phyloP scores from a whole-genome alignment of 1,140 invertebrate species.

The Streblospio benedicti region DNA sequence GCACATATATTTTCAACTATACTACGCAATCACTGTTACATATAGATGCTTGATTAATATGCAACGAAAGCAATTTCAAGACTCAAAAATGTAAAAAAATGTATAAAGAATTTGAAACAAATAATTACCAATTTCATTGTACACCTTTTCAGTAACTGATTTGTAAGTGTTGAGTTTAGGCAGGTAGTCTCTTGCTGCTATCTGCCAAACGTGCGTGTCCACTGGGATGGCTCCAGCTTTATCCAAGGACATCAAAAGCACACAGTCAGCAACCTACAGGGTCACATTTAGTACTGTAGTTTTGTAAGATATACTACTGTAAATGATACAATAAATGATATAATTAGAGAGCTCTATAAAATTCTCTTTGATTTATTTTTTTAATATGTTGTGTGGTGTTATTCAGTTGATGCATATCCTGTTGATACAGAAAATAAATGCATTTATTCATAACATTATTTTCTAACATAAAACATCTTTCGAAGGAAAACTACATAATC shows the following conservation, averaged over 20 bases:
- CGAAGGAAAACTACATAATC: background rate
- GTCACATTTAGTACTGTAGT: slow-evolving; percentile 12
- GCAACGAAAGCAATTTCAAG: background rate
- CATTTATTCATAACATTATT: background rate
- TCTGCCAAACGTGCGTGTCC: slow-evolving; percentile 93
- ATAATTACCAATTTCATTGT: slow-evolving; percentile 65
- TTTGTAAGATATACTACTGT: slow-evolving; percentile 6
- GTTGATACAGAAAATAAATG: background rate
- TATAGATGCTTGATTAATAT: background rate
- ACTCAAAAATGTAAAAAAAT: background rate
- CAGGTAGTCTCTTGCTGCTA: slow-evolving; percentile 72
- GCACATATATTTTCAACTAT: background rate
- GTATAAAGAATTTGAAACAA: background rate
- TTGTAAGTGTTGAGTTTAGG: slow-evolving; percentile 69
- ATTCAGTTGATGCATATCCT: background rate
- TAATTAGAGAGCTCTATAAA: background rate
- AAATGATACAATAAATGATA: slow-evolving; percentile 5
- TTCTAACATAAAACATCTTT: background rate
- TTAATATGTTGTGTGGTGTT: background rate
- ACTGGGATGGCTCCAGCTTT: slow-evolving; percentile 83
- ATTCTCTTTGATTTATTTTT: background rate
- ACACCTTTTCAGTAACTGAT: slow-evolving; percentile 71
- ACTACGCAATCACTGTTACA: background rate
- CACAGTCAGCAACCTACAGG: slow-evolving; percentile 87
- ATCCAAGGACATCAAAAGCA: slow-evolving; percentile 91